Evolutionary conservation across 35 echinoderm and acorn worm species (phyloP).

Genomic region (Lytechinus variegatus): DNA sequence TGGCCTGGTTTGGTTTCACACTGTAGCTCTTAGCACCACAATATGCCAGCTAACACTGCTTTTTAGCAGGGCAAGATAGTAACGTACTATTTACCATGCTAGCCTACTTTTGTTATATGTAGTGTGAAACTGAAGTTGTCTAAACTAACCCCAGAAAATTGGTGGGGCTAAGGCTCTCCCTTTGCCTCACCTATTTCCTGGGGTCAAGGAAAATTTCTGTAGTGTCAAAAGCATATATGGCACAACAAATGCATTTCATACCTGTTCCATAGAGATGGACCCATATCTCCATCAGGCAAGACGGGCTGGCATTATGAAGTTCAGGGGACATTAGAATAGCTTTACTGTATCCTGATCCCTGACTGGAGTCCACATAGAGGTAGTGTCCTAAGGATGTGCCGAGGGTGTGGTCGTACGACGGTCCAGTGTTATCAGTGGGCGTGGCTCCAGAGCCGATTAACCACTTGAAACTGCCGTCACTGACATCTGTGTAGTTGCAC

Average conservation of each 20-base stretch:
- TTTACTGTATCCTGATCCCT: constrained; percentile 67
- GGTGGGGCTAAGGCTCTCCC: too few species aligned
- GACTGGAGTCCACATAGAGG: constrained; percentile 85
- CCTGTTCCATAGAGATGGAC: constrained; percentile 83
- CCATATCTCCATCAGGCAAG: constrained; percentile 82
- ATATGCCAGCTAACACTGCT: too few species aligned
- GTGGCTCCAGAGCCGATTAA: constrained; percentile 59
- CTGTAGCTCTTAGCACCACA: too few species aligned
- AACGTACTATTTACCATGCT: too few species aligned
- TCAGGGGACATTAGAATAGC: constrained; percentile 54
- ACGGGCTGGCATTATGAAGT: constrained; percentile 60
- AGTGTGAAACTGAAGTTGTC: too few species aligned
- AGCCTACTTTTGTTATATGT: too few species aligned
- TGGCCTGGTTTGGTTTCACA: too few species aligned
- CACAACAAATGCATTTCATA: neutral
- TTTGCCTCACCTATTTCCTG: too few species aligned
- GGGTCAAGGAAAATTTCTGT: too few species aligned
- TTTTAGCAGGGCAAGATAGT: too few species aligned
- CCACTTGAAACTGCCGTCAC: constrained; percentile 72
- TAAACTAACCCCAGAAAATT: too few species aligned
- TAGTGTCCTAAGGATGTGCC: constrained; percentile 73
- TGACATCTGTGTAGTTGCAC: constrained; percentile 73
- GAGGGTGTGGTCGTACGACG: constrained; percentile 78
- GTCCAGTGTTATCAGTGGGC: constrained; percentile 79
- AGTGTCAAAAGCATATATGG: too few species aligned